phyloP scores from a whole-genome alignment of 1,140 invertebrate species.

The Chionoecetes opilio region DNA sequence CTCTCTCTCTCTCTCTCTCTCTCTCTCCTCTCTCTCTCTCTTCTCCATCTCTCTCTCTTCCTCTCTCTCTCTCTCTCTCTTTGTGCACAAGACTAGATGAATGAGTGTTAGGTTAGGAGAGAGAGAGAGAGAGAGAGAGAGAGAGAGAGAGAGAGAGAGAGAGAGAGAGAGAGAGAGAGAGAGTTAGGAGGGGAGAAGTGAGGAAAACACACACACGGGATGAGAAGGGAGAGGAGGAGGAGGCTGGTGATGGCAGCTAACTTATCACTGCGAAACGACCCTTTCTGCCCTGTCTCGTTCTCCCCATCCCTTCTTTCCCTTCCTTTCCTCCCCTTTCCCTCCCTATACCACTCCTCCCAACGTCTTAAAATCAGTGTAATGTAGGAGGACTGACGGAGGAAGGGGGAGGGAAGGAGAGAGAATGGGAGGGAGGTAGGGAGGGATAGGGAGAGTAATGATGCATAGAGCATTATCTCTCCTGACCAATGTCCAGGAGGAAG shows the following conservation, averaged over 20 bases:
- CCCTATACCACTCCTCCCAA: not conserved
- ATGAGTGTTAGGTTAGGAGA: too few species aligned
- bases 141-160: too few species aligned
- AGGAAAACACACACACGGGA: too few species aligned
- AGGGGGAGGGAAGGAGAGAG: not conserved
- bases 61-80: too few species aligned
- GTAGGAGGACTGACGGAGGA: not conserved
- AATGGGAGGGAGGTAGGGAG: not conserved
- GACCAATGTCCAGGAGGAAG: slow-evolving; percentile 43
- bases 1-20: too few species aligned
- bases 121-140: too few species aligned
- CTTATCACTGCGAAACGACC: slow-evolving; percentile 27
- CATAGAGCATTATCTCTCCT: slow-evolving; percentile 27
- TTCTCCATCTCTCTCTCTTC: too few species aligned
- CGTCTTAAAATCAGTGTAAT: slow-evolving; percentile 30
- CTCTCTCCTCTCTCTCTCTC: too few species aligned
- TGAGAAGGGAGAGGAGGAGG: not conserved
- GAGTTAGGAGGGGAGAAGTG: too few species aligned
- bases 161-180: too few species aligned
- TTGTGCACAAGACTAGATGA: too few species aligned
- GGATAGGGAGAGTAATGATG: slow-evolving; percentile 28
- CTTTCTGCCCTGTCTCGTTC: not conserved
- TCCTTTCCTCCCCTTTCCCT: not conserved
- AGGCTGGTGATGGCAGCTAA: not conserved
- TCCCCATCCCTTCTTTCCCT: not conserved